Evolutionary conservation across 1,140 invertebrate species (phyloP), one percentile per base, ranked within the genome.

Genomic region (Atta cephalotes): DNA sequence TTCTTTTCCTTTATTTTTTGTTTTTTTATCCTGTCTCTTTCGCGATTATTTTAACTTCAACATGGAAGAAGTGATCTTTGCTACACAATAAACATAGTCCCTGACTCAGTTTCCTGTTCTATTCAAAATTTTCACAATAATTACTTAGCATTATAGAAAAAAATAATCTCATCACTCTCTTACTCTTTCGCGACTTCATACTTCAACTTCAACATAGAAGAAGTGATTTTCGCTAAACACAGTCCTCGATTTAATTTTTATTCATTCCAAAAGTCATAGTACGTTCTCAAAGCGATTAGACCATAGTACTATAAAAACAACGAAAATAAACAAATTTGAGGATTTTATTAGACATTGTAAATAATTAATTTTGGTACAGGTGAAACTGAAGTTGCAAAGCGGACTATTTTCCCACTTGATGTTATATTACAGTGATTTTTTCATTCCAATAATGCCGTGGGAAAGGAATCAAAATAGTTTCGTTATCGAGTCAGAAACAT

Each of bases 261-360:
- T 66, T 63, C 2, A 39, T 3, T 39, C 3, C 25, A 58, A 81
- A 31, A 12, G 16, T 71, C 14, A n/a, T 10, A 74, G 28, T 39
- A 49, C 28, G 35, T 45, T 21, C n/a, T 39, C 53, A 49, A 28
- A 25, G 7, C 58, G 51, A 45, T 60, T n/a, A 12, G 12, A 16
- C 14, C 6, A 2, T 12, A 31, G 12, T 21, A 16, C n/a, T 16
- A 16, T 58, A n/a, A 12, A 21, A 28, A 66, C 9, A 51, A 4
- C 14, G 10, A 49, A 16, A 14, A 21, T 1, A 25, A 66, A 49
- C 18, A 35, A 60, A 56, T 14, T 10, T 25, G 14, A 63, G 18
- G 7, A 82, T 74, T 56, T 74, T 45, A 76, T 84, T 58, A 84
- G 68, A 63, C 31, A 35, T 45, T 63, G 87, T 89, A 88, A 79